These are phyloP conservation scores for Balearica regulorum DNA, from an alignment of 2,797 vertebrate species.

Conservation along the genomic window DNA sequence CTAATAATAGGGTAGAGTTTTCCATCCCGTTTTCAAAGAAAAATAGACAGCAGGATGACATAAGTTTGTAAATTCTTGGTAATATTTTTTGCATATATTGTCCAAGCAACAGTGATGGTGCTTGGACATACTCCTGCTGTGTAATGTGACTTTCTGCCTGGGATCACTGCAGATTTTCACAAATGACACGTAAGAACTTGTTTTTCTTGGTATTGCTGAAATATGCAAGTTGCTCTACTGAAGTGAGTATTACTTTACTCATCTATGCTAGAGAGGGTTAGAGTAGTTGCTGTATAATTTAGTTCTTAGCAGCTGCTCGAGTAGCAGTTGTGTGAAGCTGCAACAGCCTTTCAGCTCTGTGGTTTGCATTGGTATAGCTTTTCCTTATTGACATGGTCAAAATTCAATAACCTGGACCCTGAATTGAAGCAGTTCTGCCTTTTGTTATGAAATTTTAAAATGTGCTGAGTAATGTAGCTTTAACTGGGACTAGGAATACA, in stretches of 20 bases:
- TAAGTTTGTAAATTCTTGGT: not conserved
- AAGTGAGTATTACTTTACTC: not conserved
- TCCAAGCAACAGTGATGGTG: not conserved
- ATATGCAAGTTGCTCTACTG: not conserved
- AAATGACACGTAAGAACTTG: not conserved
- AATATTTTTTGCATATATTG: not conserved
- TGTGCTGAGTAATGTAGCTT: not conserved
- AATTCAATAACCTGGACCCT: not conserved
- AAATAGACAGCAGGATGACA: constrained; percentile 2
- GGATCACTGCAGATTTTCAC: not conserved
- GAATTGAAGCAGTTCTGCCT: not conserved
- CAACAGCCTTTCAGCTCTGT: not conserved
- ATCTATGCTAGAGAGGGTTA: not conserved
- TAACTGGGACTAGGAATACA: not conserved
- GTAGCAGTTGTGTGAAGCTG: not conserved
- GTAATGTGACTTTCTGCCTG: not conserved
- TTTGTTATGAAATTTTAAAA: not conserved
- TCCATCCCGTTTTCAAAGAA: not conserved
- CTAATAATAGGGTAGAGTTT: constrained; percentile 21
- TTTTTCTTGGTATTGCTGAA: not conserved
- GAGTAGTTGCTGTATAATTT: not conserved
- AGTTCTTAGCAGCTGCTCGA: not conserved
- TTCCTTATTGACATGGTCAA: not conserved
- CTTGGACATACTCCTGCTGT: not conserved
- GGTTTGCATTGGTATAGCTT: not conserved